Evolutionary conservation across 2,797 vertebrate genomes (phyloP).

Genomic region (Capromys pilorides): DNA sequence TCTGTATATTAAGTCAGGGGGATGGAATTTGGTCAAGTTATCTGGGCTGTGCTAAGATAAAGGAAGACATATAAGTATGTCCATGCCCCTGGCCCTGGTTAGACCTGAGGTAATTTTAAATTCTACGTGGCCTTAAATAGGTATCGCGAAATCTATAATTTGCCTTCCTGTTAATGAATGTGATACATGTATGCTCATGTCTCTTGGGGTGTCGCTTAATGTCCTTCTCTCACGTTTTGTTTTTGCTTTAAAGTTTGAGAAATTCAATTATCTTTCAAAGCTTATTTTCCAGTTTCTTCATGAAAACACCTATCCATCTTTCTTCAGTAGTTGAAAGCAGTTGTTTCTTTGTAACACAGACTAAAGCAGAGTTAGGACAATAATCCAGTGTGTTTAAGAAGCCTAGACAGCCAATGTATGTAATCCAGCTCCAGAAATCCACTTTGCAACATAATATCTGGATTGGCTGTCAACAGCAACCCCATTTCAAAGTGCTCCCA

Average conservation of each 20-base stretch:
- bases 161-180: conserved; percentile 1
- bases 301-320: conserved; percentile 26
- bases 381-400: conserved; percentile 51
- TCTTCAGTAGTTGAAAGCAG: background rate
- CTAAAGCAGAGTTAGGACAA: conserved; percentile 28
- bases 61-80: conserved; percentile 17
- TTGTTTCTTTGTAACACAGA: background rate
- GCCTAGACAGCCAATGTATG: conserved; percentile 43
- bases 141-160: background rate
- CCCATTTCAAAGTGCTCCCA: background rate
- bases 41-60: conserved; percentile 44
- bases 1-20: conserved; percentile 58
- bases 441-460: conserved; percentile 59
- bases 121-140: background rate
- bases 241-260: conserved; percentile 2
- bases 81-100: background rate
- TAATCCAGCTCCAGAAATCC: conserved; percentile 50
- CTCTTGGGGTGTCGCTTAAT: background rate
- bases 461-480: conserved; percentile 59
- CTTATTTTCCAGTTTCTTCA: background rate
- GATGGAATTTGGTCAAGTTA: conserved; percentile 34
- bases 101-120: conserved; percentile 12
- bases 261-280: background rate
- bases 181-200: background rate
- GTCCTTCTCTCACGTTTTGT: background rate